Percentiles rank a stretch among this genome's conserved stretches.
Evolutionary conservation across 2,113 vertebrate species (phyloP).

Genomic region (Pseudorectes ferrugineus): DNA sequence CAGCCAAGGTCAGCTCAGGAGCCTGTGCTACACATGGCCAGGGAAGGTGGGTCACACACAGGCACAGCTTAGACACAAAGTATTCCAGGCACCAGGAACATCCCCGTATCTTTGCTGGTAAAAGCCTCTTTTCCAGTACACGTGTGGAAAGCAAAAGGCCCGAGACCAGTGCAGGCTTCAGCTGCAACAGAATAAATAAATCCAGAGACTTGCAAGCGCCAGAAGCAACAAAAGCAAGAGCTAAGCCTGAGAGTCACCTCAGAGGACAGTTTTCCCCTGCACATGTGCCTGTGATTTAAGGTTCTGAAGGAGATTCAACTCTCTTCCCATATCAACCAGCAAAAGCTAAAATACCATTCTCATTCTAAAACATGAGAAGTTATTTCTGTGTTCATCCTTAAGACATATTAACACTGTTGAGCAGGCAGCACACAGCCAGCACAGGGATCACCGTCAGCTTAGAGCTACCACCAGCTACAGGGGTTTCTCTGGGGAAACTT

Average conservation of each 20-base stretch:
- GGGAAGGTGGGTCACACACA: background rate
- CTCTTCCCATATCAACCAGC: background rate
- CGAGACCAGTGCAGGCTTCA: background rate
- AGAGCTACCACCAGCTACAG: background rate
- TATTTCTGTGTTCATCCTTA: background rate
- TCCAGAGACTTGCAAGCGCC: background rate
- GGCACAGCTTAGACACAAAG: background rate
- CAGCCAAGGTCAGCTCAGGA: background rate
- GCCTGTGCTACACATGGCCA: background rate
- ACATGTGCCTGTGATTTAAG: background rate
- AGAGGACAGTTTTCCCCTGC: background rate
- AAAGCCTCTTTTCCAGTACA: background rate
- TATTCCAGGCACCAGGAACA: background rate
- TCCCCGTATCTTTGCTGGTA: fast-evolving
- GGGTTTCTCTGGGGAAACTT: background rate
- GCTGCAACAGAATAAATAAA: background rate
- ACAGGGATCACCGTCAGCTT: background rate
- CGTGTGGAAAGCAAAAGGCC: background rate
- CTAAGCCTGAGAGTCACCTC: background rate
- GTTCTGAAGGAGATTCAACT: background rate
- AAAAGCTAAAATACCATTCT: background rate
- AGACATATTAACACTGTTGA: background rate
- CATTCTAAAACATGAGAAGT: background rate
- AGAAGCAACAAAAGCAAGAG: background rate
- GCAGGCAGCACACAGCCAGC: background rate